Conservation (phyloP, 1,140 invertebrate genomes). For the Zaprionus gabonicus region DNA sequence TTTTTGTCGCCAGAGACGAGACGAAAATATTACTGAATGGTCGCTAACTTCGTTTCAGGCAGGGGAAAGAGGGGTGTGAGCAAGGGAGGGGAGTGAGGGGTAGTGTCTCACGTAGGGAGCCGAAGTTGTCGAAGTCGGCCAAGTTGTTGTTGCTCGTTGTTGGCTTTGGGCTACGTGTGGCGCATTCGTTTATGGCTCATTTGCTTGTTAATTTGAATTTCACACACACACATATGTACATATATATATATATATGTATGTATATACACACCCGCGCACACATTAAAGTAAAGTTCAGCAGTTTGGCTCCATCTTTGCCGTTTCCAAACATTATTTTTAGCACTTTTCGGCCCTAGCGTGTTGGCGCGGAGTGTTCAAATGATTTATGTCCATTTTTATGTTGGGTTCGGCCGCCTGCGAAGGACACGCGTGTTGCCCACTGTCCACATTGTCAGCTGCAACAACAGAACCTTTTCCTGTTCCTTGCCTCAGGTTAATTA, state of each 20-base stretch:
- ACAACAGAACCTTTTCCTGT: constrained; percentile 47
- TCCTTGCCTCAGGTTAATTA: constrained; percentile 15
- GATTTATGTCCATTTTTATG: neutral
- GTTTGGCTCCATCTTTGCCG: constrained; percentile 4
- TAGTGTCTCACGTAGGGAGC: constrained; percentile 15
- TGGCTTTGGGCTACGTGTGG: constrained; percentile 60
- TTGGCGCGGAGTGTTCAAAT: constrained; percentile 3
- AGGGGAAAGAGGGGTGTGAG: neutral
- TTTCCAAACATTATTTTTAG: constrained; percentile 54
- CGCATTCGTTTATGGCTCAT: constrained; percentile 36
- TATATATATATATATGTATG: neutral
- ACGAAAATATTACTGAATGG: constrained; percentile 77
- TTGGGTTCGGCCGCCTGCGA: neutral
- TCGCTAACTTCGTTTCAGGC: neutral
- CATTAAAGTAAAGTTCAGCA: neutral
- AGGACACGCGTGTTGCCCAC: constrained; percentile 2
- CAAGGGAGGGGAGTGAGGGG: neutral
- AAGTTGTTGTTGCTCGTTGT: constrained; percentile 28
- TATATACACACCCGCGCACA: neutral
- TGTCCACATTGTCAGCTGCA: constrained; percentile 12
- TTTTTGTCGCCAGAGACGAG: constrained; percentile 66
- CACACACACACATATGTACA: constrained; percentile 46
- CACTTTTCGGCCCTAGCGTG: constrained; percentile 34
- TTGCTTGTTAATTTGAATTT: constrained; percentile 79
- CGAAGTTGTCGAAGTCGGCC: constrained; percentile 5